Percentiles rank a stretch among this genome's conserved stretches.
phyloP scores from a whole-genome alignment of 1,140 invertebrate species.

The Frieseomelitta varia region DNA sequence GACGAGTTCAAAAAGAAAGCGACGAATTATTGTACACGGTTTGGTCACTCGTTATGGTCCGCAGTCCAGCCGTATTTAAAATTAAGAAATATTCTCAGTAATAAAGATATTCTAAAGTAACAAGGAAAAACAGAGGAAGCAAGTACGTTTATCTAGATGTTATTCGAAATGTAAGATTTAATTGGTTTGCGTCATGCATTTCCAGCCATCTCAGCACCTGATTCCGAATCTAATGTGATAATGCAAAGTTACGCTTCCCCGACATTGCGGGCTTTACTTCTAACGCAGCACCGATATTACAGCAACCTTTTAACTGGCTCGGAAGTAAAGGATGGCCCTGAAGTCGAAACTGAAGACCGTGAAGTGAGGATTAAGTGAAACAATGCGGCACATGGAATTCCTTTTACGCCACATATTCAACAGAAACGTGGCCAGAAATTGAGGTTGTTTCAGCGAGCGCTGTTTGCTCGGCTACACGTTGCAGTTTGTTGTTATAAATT shows the following conservation, averaged over 20 bases:
- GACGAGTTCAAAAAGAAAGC: no score
- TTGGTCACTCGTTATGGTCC: no score
- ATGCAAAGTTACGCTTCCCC: constrained; percentile 7
- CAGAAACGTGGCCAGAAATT: neutral
- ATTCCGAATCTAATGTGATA: constrained; percentile 30
- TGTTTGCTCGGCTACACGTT: neutral
- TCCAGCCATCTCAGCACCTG: neutral
- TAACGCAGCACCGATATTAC: neutral
- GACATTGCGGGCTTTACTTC: neutral
- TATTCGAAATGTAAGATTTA: no score
- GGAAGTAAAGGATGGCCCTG: constrained; percentile 18
- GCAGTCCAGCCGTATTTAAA: no score
- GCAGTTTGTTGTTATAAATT: no score
- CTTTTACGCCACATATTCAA: neutral
- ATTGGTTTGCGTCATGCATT: neutral
- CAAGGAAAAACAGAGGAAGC: no score
- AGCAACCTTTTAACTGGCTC: constrained; percentile 41
- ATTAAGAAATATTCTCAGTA: no score
- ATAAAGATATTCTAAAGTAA: no score
- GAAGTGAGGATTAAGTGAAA: constrained; percentile 45
- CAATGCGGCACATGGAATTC: constrained; percentile 19
- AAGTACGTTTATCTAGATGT: no score
- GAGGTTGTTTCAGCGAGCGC: neutral
- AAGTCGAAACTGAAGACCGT: constrained; percentile 32
- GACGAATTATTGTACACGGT: no score